phyloP scores from a whole-genome alignment of 2,888 invertebrate species.

The Eristalis arbustorum region DNA sequence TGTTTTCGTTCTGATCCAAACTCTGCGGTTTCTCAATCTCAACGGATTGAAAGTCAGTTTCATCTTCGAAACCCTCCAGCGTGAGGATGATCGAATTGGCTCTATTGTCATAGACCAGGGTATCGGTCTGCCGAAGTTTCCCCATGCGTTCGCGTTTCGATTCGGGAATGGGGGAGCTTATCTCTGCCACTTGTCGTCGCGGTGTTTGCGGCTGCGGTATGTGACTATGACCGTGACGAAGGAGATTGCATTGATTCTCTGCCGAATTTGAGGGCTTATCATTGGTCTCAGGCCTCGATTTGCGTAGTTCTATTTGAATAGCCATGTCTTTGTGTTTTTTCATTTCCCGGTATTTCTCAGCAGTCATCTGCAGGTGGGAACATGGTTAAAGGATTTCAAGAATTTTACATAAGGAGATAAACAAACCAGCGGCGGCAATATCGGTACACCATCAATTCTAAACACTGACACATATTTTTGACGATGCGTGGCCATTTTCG shows the following conservation, averaged over 20 bases:
- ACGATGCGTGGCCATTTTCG: slow-evolving; percentile 56
- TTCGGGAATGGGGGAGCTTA: not conserved
- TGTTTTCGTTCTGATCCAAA: slow-evolving; percentile 58
- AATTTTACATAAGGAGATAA: slow-evolving; percentile 39
- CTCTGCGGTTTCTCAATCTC: slow-evolving; percentile 43
- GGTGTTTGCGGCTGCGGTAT: slow-evolving; percentile 59
- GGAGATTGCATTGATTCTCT: slow-evolving; percentile 30
- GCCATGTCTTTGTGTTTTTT: slow-evolving; percentile 74
- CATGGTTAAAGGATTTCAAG: not conserved
- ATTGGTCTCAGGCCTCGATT: not conserved
- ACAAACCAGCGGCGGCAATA: slow-evolving; percentile 78
- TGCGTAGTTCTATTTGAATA: slow-evolving; percentile 72
- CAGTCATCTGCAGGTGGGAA: slow-evolving; percentile 75
- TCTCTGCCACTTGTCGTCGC: slow-evolving; percentile 22
- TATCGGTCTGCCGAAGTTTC: slow-evolving; percentile 75
- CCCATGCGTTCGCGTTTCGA: slow-evolving; percentile 63
- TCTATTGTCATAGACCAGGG: slow-evolving; percentile 76
- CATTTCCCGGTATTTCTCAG: slow-evolving; percentile 75
- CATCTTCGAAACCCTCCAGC: slow-evolving; percentile 55
- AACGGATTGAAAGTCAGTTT: slow-evolving; percentile 56
- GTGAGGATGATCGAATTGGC: slow-evolving; percentile 72
- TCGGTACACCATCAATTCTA: slow-evolving; percentile 78
- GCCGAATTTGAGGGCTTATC: not conserved
- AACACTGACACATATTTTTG: slow-evolving; percentile 74
- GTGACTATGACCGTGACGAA: slow-evolving; percentile 66